Conservation (phyloP, 2,797 vertebrate species). For the Anomalospiza imberbis region DNA sequence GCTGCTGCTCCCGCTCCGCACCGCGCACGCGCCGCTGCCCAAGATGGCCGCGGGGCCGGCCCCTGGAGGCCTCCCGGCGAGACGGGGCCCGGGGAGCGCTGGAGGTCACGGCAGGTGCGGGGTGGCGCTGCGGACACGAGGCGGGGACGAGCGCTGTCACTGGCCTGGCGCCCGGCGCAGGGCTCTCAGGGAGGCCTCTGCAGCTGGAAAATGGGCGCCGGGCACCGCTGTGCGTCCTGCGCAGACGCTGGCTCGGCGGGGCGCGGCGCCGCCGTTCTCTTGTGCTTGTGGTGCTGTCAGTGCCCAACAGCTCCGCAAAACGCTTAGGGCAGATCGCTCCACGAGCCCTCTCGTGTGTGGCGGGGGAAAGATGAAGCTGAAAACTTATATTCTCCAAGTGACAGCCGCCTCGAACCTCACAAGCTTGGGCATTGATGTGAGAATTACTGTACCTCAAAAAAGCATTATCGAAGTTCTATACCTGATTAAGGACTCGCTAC, state of each 20-base stretch:
- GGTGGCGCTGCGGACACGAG: fast-evolving
- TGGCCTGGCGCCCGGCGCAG: fast-evolving
- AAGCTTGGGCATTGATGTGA: fast-evolving
- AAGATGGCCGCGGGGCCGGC: not conserved
- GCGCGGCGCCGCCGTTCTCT: too few relatives aligned
- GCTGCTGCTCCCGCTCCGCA: not conserved
- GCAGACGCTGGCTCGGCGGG: fast-evolving
- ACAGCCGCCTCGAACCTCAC: not conserved
- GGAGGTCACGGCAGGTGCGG: fast-evolving
- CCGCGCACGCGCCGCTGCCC: fast-evolving
- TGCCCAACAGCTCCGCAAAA: too few relatives aligned
- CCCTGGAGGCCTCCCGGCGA: not conserved
- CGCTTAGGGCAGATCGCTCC: fast-evolving
- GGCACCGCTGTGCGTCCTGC: too few relatives aligned
- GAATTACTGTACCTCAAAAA: not conserved
- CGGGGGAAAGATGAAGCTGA: not conserved
- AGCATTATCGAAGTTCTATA: not conserved
- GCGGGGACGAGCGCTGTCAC: fast-evolving
- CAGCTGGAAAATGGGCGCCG: too few relatives aligned
- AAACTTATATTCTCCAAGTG: fast-evolving
- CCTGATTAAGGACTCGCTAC: not conserved
- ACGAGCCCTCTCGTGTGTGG: fast-evolving
- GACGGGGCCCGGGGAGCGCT: fast-evolving
- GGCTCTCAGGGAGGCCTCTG: fast-evolving
- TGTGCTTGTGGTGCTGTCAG: fast-evolving